Conservation (phyloP, 2,888 invertebrate species). For the Cylloceria caligata region DNA sequence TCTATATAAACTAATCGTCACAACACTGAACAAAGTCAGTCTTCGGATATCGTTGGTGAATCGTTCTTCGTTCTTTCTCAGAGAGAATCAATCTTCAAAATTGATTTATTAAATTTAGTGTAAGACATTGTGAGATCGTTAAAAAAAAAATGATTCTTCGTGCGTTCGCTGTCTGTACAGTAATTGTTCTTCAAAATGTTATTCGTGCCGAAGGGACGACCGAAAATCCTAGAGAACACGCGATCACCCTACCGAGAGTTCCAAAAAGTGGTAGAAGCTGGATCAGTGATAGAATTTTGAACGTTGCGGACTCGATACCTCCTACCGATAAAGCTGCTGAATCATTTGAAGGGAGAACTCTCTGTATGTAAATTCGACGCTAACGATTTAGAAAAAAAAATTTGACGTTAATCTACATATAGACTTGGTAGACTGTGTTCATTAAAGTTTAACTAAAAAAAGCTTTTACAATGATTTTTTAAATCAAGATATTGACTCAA, state of each 20-base stretch:
- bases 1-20: conserved; percentile 81
- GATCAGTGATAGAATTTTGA: conserved; percentile 74
- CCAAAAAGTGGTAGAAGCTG: conserved; percentile 67
- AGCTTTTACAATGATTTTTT: not conserved
- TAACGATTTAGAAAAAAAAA: conserved; percentile 22
- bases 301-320: conserved; percentile 71
- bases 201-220: conserved; percentile 69
- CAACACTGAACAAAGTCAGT: conserved; percentile 76
- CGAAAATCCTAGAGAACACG: conserved; percentile 62
- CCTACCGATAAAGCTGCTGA: conserved; percentile 61
- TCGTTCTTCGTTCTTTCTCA: conserved; percentile 36
- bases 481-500: not conserved
- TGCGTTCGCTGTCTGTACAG: conserved; percentile 66
- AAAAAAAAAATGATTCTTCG: conserved; percentile 58
- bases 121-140: not conserved
- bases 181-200: conserved; percentile 73
- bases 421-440: not conserved
- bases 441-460: not conserved
- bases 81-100: not conserved
- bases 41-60: conserved; percentile 73
- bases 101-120: not conserved
- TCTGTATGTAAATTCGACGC: conserved; percentile 60
- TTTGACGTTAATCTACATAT: not conserved
- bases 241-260: conserved; percentile 41
- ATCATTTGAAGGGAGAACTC: conserved; percentile 59